These are phyloP conservation scores for Tenthredo livida DNA, from an alignment of 2,888 invertebrate genomes.

Conservation along the genomic window DNA sequence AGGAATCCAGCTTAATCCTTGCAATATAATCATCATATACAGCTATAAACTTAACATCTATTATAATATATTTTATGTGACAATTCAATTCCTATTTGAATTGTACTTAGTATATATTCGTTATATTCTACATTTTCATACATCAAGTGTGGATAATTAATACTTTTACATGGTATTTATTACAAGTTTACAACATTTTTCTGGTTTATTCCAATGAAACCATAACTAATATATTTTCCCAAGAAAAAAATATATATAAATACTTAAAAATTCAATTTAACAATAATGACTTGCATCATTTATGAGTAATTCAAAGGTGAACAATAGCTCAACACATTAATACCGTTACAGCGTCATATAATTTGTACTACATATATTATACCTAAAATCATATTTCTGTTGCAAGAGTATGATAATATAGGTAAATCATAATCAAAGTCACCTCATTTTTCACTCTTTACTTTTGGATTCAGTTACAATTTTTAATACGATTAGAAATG, in stretches of 20 bases:
- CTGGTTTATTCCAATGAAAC: constrained; percentile 13
- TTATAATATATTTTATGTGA: constrained; percentile 40
- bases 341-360: background rate
- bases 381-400: background rate
- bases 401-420: constrained; percentile 1
- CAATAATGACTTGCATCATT: background rate
- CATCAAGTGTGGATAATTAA: constrained; percentile 40
- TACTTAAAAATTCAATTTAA: background rate
- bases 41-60: constrained; percentile 48
- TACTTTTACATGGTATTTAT: constrained; percentile 37
- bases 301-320: constrained; percentile 1
- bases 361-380: constrained; percentile 6
- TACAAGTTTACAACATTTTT: constrained; percentile 44
- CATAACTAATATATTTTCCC: constrained; percentile 27
- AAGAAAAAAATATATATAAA: background rate
- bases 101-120: constrained; percentile 20
- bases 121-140: constrained; percentile 27
- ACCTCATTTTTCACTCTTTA: constrained; percentile 7
- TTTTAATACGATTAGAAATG: background rate
- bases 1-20: constrained; percentile 43
- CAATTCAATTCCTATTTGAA: constrained; percentile 51
- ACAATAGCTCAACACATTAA: constrained; percentile 28
- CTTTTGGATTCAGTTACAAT: background rate
- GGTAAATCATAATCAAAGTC: constrained; percentile 16
- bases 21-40: constrained; percentile 49